These are phyloP conservation scores for Parascotia fuliginaria DNA, from an alignment of 2,888 invertebrate species.

Conservation along the genomic window DNA sequence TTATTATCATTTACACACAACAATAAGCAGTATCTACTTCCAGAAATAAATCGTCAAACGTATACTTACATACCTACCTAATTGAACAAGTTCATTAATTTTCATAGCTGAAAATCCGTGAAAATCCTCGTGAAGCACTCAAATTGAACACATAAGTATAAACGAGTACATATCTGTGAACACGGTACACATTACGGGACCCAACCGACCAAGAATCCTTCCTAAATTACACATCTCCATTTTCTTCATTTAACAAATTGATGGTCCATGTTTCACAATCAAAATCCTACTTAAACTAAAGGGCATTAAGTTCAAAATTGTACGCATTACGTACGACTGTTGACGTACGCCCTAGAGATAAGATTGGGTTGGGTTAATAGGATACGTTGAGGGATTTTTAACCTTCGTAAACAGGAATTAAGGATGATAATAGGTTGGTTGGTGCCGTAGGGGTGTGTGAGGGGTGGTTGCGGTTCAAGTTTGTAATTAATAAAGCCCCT, in stretches of 20 bases:
- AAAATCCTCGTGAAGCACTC: constrained; percentile 8
- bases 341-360: constrained; percentile 80
- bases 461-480: constrained; percentile 79
- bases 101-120: constrained; percentile 10
- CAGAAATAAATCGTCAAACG: too few species aligned
- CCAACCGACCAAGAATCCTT: constrained; percentile 65
- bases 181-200: constrained; percentile 52
- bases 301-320: constrained; percentile 60
- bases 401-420: constrained; percentile 68
- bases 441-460: constrained; percentile 43
- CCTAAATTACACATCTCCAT: constrained; percentile 78
- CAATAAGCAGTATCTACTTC: too few species aligned
- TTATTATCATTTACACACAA: too few species aligned
- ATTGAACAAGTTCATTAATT: constrained; percentile 6
- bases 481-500: constrained; percentile 85
- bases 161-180: constrained; percentile 26
- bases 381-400: constrained; percentile 66
- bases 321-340: constrained; percentile 43
- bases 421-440: constrained; percentile 65
- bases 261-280: constrained; percentile 65
- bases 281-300: constrained; percentile 52
- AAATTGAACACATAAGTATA: constrained; percentile 18
- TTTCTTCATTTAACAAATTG: constrained; percentile 86
- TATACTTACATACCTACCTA: too few species aligned
- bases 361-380: constrained; percentile 71